A percentile compares a stretch with the other conserved stretches of the same genome.
These are phyloP conservation scores for Graphium colonna DNA, from an alignment of 2,888 invertebrate species.

Conservation along the genomic window DNA sequence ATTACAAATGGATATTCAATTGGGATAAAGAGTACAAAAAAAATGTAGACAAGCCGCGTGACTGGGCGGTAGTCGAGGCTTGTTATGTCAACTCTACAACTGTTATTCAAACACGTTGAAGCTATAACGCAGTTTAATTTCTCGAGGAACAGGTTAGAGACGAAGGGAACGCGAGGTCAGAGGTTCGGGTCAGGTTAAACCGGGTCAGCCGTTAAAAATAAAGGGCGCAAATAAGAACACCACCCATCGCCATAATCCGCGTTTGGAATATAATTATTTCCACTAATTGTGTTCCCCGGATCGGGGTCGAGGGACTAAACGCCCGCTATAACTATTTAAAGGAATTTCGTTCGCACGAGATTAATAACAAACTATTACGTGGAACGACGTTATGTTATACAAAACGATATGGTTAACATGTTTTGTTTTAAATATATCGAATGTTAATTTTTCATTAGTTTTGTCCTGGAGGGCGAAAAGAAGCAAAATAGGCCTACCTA, in stretches of 20 bases:
- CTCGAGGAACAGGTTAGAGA: slow-evolving; percentile 60
- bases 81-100: not conserved
- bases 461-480: no score
- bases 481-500: no score
- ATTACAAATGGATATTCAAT: slow-evolving; percentile 6
- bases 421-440: no score
- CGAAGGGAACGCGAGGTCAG: slow-evolving; percentile 66
- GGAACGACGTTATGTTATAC: no score
- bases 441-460: no score
- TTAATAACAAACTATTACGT: not conserved
- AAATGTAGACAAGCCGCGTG: slow-evolving; percentile 3
- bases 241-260: slow-evolving; percentile 31
- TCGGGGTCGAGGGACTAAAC: slow-evolving; percentile 32
- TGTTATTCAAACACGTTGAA: slow-evolving; percentile 18
- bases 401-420: no score
- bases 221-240: slow-evolving; percentile 43
- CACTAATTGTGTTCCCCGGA: slow-evolving; percentile 3
- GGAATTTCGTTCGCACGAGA: not conserved
- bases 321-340: slow-evolving; percentile 29
- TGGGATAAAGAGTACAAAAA: not conserved
- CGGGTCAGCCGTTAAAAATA: slow-evolving; percentile 58
- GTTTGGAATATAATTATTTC: not conserved
- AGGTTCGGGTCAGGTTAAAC: slow-evolving; percentile 59
- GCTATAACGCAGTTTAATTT: slow-evolving; percentile 24
- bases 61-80: not conserved